A percentile compares a stretch with the other conserved stretches of the same genome.
Evolutionary conservation across 2,888 invertebrate species (phyloP).

Genomic region (Oscheius onirici): DNA sequence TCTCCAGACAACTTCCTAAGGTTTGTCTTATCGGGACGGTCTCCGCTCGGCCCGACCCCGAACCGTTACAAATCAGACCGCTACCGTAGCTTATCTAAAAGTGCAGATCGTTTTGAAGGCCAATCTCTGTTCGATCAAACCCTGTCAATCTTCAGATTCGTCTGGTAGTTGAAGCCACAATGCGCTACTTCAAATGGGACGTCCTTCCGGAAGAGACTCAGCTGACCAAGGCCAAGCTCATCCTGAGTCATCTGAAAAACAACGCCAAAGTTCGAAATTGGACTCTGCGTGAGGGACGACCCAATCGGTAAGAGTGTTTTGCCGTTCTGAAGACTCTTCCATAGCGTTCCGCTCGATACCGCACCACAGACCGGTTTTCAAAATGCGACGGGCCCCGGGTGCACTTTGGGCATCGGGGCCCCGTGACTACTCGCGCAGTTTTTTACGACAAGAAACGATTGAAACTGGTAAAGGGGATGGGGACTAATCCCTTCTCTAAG

Average conservation of each 20-base stretch:
- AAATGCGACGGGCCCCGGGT: constrained; percentile 22
- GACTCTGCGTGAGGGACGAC: constrained; percentile 70
- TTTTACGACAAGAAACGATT: constrained; percentile 11
- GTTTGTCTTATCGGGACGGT: constrained; percentile 33
- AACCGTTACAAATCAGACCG: constrained; percentile 26
- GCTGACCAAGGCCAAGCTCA: constrained; percentile 64
- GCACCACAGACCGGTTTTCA: constrained; percentile 28
- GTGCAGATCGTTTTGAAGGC: constrained; percentile 19
- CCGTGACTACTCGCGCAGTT: constrained; percentile 26
- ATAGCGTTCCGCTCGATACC: constrained; percentile 25
- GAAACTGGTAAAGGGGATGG: background rate
- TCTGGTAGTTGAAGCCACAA: constrained; percentile 67
- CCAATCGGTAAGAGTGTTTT: constrained; percentile 57
- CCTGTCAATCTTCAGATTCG: constrained; percentile 58
- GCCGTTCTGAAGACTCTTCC: constrained; percentile 1
- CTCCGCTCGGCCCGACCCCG: background rate
- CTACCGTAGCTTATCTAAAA: constrained; percentile 32
- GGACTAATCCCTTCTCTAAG: background rate
- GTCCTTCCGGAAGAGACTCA: constrained; percentile 63
- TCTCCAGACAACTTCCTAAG: constrained; percentile 68
- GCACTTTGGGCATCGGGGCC: constrained; percentile 20
- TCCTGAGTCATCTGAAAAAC: constrained; percentile 68
- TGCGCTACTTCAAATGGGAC: constrained; percentile 70
- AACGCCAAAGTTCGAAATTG: constrained; percentile 71
- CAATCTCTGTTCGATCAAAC: background rate